These are phyloP conservation scores for Hipparchia sbordonii DNA, from an alignment of 2,888 invertebrate species.

Conservation along the genomic window DNA sequence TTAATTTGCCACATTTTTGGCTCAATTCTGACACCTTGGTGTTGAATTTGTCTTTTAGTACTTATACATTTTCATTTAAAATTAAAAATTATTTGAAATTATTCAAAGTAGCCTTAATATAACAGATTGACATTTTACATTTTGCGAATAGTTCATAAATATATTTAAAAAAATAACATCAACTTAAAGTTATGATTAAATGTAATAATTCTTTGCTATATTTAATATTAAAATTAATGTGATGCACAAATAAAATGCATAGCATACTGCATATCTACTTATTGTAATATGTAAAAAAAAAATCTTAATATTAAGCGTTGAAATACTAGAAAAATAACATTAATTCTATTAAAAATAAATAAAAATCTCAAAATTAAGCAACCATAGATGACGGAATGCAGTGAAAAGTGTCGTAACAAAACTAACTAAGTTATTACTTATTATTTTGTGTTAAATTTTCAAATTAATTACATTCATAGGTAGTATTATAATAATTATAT, in stretches of 20 bases:
- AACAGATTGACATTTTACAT: too few species aligned
- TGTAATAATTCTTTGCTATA: neutral
- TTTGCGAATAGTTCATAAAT: neutral
- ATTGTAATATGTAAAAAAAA: neutral
- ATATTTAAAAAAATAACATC: too few species aligned
- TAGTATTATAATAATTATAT: too few species aligned
- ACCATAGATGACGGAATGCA: constrained; percentile 16
- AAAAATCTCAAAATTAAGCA: constrained; percentile 23
- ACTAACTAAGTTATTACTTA: too few species aligned
- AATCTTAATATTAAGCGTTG: neutral
- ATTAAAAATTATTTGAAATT: neutral
- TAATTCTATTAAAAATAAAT: constrained; percentile 16
- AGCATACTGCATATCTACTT: neutral
- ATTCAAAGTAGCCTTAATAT: neutral
- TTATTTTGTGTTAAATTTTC: too few species aligned
- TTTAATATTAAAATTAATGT: constrained; percentile 5
- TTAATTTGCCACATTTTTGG: neutral
- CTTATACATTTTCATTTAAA: neutral
- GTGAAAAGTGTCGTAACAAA: neutral
- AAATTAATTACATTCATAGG: too few species aligned
- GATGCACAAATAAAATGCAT: neutral
- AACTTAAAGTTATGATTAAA: too few species aligned
- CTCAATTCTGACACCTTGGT: neutral
- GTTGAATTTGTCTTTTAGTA: neutral
- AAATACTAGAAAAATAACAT: constrained; percentile 1